Conservation (phyloP, 2,797 vertebrate species). For the Alca torda region DNA sequence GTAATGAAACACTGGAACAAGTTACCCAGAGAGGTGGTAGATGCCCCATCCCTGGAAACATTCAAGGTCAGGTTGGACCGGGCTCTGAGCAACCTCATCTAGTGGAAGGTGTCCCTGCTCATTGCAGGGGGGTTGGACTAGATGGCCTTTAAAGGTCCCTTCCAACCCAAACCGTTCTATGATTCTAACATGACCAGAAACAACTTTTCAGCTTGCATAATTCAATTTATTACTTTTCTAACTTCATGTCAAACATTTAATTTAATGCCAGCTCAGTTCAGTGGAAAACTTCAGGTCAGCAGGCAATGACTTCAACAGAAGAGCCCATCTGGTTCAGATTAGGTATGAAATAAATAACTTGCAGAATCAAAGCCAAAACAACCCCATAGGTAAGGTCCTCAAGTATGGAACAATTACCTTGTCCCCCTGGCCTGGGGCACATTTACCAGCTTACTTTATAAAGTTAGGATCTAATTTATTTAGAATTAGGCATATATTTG, state of each 20-base stretch:
- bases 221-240: not conserved
- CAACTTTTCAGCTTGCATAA: not conserved
- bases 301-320: not conserved
- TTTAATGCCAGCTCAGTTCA: not conserved
- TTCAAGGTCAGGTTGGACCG: not conserved
- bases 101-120: not conserved
- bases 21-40: not conserved
- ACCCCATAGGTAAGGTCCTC: not conserved
- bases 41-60: not conserved
- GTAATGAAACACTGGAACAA: not conserved
- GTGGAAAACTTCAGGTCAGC: not conserved
- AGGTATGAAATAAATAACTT: not conserved
- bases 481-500: not conserved
- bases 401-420: not conserved
- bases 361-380: not conserved
- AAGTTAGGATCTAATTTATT: not conserved
- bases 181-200: not conserved
- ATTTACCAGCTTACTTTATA: not conserved
- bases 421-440: not conserved
- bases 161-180: not conserved
- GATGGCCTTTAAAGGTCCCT: not conserved
- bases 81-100: not conserved
- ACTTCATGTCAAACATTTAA: not conserved
- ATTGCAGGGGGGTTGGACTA: not conserved
- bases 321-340: slow-evolving; percentile 34